Evolutionary conservation across 2,888 invertebrate species (phyloP), one percentile per base, ranked within the genome.

Genomic region (Tiliacea aurago): DNA sequence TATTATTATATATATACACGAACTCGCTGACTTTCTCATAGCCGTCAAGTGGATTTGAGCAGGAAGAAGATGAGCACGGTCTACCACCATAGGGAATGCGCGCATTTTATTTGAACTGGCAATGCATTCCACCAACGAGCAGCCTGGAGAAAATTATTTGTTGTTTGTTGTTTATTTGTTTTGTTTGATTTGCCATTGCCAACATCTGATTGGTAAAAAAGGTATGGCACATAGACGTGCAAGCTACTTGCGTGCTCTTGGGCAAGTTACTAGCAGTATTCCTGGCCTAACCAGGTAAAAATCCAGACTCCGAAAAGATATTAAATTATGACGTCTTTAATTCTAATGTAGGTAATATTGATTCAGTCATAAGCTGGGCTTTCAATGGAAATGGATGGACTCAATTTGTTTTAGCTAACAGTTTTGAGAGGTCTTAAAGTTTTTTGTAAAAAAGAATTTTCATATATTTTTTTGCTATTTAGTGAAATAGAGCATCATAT

Each of bases 401-500:
- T 47, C 28, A 55, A 73, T 62, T n/a, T n/a, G n/a, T n/a, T n/a
- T n/a, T n/a, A 45, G 61, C 37, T 59, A 33, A 15, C 41, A 51
- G 18, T 41, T 45, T 41, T 4, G 20, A 45, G 61, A 47, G n/a
- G n/a, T n/a, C n/a, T n/a, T n/a, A 4, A 59, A 18, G 20, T 10
- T 15, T 20, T 55, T 23, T 23, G 49, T 4, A 28, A 56, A 28
- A 56, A 56, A 10, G 55, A 15, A 55, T 28, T 28, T 55, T 56
- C 4, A 23, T 23, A n/a, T 10, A 2, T 51, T 20, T 51, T 11
- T 47, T 47, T 47, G 18, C 47, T 18, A 47, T 47, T 43, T 43
- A 43, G 10, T 5, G 10, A 28, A 41, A 9, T n/a, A n/a, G n/a
- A n/a, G n/a, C n/a, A n/a, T n/a, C n/a, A n/a, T n/a, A n/a, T n/a